Conservation (phyloP, 2,797 vertebrate genomes). For the Sebastes flavidus region DNA sequence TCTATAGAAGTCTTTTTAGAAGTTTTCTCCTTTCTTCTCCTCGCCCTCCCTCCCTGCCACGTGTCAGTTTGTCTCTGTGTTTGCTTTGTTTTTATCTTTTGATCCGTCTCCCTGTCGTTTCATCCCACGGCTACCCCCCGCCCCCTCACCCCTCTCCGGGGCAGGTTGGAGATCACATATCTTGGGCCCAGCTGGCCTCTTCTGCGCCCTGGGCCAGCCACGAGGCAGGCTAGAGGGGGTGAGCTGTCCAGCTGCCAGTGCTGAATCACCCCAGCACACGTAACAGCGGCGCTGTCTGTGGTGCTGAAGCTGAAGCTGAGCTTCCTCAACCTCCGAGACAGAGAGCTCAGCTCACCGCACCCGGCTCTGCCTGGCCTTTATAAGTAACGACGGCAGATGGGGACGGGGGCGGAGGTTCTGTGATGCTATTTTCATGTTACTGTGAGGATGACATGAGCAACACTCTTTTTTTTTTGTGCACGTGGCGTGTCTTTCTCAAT, state of each 20-base stretch:
- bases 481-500: slow-evolving; percentile 14
- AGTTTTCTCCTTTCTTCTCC: not conserved
- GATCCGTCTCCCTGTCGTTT: slow-evolving; percentile 18
- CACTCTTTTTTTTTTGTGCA: slow-evolving; percentile 3
- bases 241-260: slow-evolving; percentile 43
- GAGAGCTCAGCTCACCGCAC: not conserved
- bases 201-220: slow-evolving; percentile 8
- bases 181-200: slow-evolving; percentile 20
- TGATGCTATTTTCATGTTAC: slow-evolving; percentile 52
- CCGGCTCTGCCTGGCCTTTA: slow-evolving; percentile 6
- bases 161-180: slow-evolving; percentile 38
- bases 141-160: not conserved
- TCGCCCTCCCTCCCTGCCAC: not conserved
- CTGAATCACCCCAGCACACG: slow-evolving; percentile 5
- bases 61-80: slow-evolving; percentile 15
- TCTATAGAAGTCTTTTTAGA: not conserved
- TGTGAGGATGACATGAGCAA: slow-evolving; percentile 39
- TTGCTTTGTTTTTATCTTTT: slow-evolving; percentile 36
- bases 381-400: slow-evolving; percentile 36
- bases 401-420: slow-evolving; percentile 14
- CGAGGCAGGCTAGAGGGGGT: slow-evolving; percentile 28
- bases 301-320: slow-evolving; percentile 38
- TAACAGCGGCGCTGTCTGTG: slow-evolving; percentile 24
- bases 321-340: not conserved
- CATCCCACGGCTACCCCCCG: not conserved